These are phyloP conservation scores for Dolomedes plantarius DNA, from an alignment of 2,888 invertebrate genomes.

Conservation along the genomic window DNA sequence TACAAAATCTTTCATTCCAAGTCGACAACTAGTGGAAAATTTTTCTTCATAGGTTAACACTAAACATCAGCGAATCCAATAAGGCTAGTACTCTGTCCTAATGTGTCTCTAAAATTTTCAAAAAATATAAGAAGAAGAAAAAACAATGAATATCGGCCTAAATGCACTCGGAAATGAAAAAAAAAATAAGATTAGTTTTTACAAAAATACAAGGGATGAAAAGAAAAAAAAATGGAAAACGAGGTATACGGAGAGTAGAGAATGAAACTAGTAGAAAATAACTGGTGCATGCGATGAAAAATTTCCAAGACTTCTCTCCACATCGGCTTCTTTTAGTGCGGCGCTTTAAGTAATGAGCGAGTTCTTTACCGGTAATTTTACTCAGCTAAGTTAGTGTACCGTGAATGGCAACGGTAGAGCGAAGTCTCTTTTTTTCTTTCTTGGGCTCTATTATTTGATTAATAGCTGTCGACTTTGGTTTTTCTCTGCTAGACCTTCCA, in stretches of 20 bases:
- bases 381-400: constrained; percentile 15
- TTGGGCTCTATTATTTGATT: constrained; percentile 1
- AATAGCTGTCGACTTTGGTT: constrained; percentile 9
- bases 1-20: too few relatives aligned
- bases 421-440: not conserved
- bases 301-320: not conserved
- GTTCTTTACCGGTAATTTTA: constrained; percentile 13
- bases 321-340: constrained; percentile 10
- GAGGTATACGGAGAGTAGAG: not conserved
- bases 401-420: constrained; percentile 14
- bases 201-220: too few relatives aligned
- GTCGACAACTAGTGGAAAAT: too few relatives aligned
- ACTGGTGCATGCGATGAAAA: not conserved
- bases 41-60: too few relatives aligned
- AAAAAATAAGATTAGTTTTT: too few relatives aligned
- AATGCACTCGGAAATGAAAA: too few relatives aligned
- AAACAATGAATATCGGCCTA: too few relatives aligned
- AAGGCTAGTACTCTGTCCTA: too few relatives aligned
- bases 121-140: too few relatives aligned
- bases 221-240: too few relatives aligned
- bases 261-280: not conserved
- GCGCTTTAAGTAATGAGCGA: constrained; percentile 9
- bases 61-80: too few relatives aligned
- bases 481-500: not conserved
- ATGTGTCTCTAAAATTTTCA: too few relatives aligned